Conservation (phyloP, 2,113 vertebrate species). For the Gadus chalcogrammus region DNA sequence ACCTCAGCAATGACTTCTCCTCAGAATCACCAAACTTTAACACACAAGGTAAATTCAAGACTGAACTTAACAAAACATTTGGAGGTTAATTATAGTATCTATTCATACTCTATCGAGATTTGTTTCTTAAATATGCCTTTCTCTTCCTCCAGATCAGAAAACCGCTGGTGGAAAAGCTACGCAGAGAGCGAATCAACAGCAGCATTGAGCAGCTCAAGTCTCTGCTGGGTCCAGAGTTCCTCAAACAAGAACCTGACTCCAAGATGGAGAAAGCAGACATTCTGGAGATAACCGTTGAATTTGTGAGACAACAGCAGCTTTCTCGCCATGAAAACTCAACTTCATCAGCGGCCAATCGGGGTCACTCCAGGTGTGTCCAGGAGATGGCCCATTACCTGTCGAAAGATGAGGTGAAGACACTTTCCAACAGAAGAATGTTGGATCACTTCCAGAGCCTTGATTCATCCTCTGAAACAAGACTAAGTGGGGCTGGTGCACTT, state of each 20-base stretch:
- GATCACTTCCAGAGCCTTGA: conserved; percentile 26
- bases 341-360: conserved; percentile 25
- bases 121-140: neutral
- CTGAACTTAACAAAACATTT: neutral
- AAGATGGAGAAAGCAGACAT: conserved; percentile 54
- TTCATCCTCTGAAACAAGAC: conserved; percentile 7
- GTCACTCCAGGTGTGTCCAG: conserved; percentile 50
- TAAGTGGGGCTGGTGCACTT: conserved; percentile 8
- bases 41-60: conserved; percentile 40
- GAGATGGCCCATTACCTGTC: conserved; percentile 40
- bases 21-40: conserved; percentile 22
- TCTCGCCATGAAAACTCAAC: conserved; percentile 39
- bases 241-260: conserved; percentile 30
- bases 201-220: conserved; percentile 47
- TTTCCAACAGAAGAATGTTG: conserved; percentile 25
- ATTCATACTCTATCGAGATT: neutral
- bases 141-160: conserved; percentile 19
- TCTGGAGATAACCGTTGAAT: conserved; percentile 38
- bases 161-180: conserved; percentile 38
- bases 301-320: conserved; percentile 26
- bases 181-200: conserved; percentile 48
- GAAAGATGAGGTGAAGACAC: conserved; percentile 4
- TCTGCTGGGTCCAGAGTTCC: conserved; percentile 39
- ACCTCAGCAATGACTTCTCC: conserved; percentile 25
- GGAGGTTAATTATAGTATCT: neutral